These are phyloP conservation scores for Tympanoctomys barrerae DNA, from an alignment of 2,797 vertebrate species.

Conservation along the genomic window DNA sequence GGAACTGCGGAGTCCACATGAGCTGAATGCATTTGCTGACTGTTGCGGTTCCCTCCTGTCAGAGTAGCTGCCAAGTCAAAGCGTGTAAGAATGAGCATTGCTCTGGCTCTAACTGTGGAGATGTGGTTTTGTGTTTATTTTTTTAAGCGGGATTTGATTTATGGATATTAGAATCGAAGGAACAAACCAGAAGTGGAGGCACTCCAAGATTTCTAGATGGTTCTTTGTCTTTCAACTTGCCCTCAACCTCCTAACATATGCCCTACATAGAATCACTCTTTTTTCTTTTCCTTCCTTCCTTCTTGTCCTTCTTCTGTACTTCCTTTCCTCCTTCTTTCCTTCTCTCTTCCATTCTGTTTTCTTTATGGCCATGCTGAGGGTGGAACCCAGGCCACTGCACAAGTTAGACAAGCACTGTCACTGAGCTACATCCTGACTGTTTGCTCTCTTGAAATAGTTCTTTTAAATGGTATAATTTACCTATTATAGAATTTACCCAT, in stretches of 20 bases:
- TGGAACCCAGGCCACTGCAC: neutral
- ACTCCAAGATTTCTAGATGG: neutral
- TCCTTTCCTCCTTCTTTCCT: neutral
- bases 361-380: neutral
- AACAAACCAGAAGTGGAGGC: neutral
- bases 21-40: neutral
- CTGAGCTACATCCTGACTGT: neutral
- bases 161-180: neutral
- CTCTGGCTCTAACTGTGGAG: neutral
- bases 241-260: neutral
- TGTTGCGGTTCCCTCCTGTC: neutral
- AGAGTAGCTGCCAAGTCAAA: neutral
- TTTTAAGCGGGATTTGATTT: conserved; percentile 35
- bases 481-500: neutral
- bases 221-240: conserved; percentile 14
- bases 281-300: neutral
- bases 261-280: neutral
- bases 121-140: neutral
- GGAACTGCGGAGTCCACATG: neutral
- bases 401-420: neutral
- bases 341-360: neutral
- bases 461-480: neutral
- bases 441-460: neutral
- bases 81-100: neutral
- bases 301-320: neutral